These are phyloP conservation scores for Syncerus caffer DNA, from an alignment of 2,797 vertebrate species.

Conservation along the genomic window DNA sequence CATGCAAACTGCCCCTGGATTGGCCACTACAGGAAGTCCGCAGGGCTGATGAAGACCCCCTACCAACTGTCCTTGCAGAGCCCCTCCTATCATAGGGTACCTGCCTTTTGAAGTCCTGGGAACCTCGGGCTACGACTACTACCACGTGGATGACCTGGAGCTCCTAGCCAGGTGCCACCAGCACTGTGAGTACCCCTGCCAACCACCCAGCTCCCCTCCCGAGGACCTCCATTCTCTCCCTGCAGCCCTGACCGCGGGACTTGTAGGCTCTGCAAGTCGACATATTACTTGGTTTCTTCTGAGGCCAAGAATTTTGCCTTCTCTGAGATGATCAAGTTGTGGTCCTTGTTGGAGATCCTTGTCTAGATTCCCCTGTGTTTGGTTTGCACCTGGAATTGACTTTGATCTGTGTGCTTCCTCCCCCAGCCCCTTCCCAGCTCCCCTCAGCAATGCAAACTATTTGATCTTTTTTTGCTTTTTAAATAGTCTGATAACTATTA, in stretches of 20 bases:
- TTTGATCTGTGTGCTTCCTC: not conserved
- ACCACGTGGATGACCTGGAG: conserved; percentile 88
- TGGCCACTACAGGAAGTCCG: accelerated
- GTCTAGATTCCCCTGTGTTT: not conserved
- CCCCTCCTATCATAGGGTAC: conserved; percentile 88
- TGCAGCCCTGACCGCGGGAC: accelerated
- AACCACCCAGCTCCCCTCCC: not conserved
- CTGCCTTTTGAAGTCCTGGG: conserved; percentile 89
- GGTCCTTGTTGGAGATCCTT: not conserved
- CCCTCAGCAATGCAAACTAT: not conserved
- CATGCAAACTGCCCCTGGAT: accelerated
- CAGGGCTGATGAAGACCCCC: not conserved
- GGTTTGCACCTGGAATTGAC: not conserved
- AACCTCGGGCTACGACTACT: conserved; percentile 89
- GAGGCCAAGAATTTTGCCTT: not conserved
- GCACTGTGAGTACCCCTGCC: conserved; percentile 83
- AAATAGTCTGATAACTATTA: not conserved
- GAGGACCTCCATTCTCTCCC: no score
- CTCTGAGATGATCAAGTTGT: not conserved
- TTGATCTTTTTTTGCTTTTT: not conserved
- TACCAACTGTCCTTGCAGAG: conserved; percentile 75
- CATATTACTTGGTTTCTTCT: not conserved
- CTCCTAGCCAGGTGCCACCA: conserved; percentile 87
- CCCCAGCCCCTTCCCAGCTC: not conserved
- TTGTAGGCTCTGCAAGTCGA: not conserved